These are phyloP conservation scores for Peromyscus polionotus DNA, from an alignment of 2,113 vertebrate genomes.

Conservation along the genomic window DNA sequence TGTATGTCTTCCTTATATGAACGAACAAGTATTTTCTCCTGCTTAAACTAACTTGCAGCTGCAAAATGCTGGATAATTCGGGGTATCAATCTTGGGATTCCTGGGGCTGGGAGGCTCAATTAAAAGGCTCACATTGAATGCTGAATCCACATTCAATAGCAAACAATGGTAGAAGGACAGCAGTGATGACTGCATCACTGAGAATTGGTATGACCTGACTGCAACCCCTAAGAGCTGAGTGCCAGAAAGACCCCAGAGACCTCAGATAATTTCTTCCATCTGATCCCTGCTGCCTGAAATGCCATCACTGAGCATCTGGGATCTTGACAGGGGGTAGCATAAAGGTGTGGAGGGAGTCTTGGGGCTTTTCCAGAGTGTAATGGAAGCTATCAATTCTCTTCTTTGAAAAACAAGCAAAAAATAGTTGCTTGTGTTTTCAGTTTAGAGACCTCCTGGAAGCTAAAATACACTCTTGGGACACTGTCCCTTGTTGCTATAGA, in stretches of 20 bases:
- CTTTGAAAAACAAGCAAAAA: slow-evolving; percentile 58
- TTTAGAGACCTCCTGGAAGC: not conserved
- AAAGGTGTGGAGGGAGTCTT: not conserved
- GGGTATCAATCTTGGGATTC: slow-evolving; percentile 41
- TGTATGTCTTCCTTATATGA: not conserved
- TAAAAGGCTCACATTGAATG: slow-evolving; percentile 9
- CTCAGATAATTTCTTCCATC: slow-evolving; percentile 2
- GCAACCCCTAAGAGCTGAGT: not conserved
- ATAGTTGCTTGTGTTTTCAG: not conserved
- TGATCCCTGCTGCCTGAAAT: slow-evolving; percentile 29
- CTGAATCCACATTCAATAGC: slow-evolving; percentile 15
- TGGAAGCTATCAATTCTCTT: slow-evolving; percentile 42
- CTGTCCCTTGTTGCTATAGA: not conserved
- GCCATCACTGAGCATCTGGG: slow-evolving; percentile 4
- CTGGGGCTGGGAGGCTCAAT: slow-evolving; percentile 28
- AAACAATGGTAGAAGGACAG: not conserved
- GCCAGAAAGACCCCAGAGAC: slow-evolving; percentile 15
- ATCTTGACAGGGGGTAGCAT: not conserved
- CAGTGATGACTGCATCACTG: not conserved
- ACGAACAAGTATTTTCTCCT: slow-evolving; percentile 51
- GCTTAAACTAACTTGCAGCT: slow-evolving; percentile 54
- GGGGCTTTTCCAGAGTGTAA: slow-evolving; percentile 23
- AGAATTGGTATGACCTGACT: not conserved
- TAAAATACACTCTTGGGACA: not conserved
- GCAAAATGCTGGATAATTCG: slow-evolving; percentile 67